Base-by-base conservation (phyloP, 2,888 invertebrate genomes). In the Drosophila leonis region DNA sequence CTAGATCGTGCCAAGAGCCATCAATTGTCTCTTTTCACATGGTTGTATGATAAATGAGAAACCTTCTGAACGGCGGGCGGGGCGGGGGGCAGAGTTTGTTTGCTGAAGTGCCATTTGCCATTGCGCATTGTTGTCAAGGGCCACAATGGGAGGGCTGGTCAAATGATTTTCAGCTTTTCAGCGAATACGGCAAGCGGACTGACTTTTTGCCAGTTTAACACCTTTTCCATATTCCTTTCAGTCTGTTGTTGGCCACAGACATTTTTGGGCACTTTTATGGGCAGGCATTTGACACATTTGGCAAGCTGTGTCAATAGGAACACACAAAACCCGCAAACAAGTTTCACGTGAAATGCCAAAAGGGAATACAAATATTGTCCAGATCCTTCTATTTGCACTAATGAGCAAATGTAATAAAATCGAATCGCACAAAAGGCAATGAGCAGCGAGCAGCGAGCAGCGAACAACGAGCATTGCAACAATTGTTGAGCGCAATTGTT, bases 191-290 rank as follows among this genome's bases (percentile, higher is more conserved):
- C 64, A 51, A 55, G 27, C 59, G 18, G 60, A 75, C 62, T 81
- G 90, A 88, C 78, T 86, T 88, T 86, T 86, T 88, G 90, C 89
- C 85, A 86, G 90, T 75, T 86, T 86, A 86, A 86, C 85, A 86
- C 85, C 90, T 86, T 85, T 52, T 51, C 51, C 13, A 8, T 51
- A 8, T 13, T 12, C 18, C 33, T 13, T 88, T 64, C 33, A 48
- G 7, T 35, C 10, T 49, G 10, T 29, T 13, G 33, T 13, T 51
- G 48, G 55, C 57, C 57, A 35, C 12, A 44, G 31, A 44, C n/a
- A 66, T 46, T 37, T 49, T 46, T 42, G 49, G 61, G 27, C 54
- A 56, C 42, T 75, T 70, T 67, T 64, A 66, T 69, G 57, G 60
- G n/a, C 46, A 41, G 56, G 24, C 41, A 31, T 24, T 79, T 37